Percentiles rank a stretch among this genome's conserved stretches.
Conservation (phyloP, 2,888 invertebrate genomes). For the Orchestes rusci region DNA sequence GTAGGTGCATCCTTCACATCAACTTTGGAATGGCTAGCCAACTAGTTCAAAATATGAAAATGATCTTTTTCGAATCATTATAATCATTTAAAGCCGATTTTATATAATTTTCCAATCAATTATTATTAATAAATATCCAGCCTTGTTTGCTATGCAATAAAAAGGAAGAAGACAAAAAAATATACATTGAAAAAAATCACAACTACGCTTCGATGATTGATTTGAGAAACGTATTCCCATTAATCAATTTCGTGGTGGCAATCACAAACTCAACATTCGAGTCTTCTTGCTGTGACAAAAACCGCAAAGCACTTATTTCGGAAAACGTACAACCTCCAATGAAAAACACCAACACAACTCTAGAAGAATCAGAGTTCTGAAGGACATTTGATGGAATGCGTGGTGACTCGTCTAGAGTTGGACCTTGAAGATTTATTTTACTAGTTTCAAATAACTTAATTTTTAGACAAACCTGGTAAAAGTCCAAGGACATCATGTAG, state of each 20-base stretch:
- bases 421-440: constrained; percentile 42
- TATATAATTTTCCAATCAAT: too few relatives aligned
- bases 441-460: neutral
- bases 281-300: constrained; percentile 68
- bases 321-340: constrained; percentile 96
- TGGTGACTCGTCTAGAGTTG: constrained; percentile 60
- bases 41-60: too few relatives aligned
- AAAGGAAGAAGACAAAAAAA: too few relatives aligned
- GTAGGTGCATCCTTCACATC: too few relatives aligned
- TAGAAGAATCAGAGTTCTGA: constrained; percentile 49
- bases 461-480: constrained; percentile 74
- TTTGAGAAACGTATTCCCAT: constrained; percentile 79
- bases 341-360: constrained; percentile 85
- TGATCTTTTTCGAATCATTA: too few relatives aligned
- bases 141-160: too few relatives aligned
- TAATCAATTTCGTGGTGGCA: constrained; percentile 87
- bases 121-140: too few relatives aligned
- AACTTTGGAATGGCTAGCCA: too few relatives aligned
- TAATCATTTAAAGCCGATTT: too few relatives aligned
- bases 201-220: constrained; percentile 68
- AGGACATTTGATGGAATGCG: constrained; percentile 35
- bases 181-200: too few relatives aligned
- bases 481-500: constrained; percentile 77
- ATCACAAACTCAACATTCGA: constrained; percentile 83
- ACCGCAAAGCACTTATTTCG: constrained; percentile 66